These are phyloP conservation scores for Epirrhoe tristata DNA, from an alignment of 2,888 invertebrate species.

Conservation along the genomic window DNA sequence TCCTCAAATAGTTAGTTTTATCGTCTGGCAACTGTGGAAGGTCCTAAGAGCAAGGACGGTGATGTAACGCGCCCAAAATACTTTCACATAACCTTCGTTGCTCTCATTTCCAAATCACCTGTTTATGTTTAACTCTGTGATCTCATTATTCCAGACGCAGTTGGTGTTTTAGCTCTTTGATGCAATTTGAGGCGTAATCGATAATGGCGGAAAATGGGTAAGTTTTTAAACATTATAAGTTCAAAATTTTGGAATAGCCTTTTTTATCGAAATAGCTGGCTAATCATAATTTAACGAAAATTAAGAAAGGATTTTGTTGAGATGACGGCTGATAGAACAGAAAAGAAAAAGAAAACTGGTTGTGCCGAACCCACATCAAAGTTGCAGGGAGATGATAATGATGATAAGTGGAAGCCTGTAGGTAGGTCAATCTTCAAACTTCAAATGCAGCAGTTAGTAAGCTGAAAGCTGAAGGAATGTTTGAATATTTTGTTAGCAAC, in stretches of 20 bases:
- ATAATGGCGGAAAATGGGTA: constrained; percentile 78
- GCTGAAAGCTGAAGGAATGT: neutral
- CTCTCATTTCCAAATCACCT: constrained; percentile 37
- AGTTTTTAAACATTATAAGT: constrained; percentile 49
- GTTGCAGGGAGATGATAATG: too few relatives aligned
- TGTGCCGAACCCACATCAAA: too few relatives aligned
- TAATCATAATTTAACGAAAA: too few relatives aligned
- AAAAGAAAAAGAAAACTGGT: too few relatives aligned
- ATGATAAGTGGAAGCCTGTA: too few relatives aligned
- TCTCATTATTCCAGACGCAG: constrained; percentile 41
- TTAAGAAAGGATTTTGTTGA: too few relatives aligned
- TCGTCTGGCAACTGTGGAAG: constrained; percentile 1
- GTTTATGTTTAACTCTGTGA: constrained; percentile 35
- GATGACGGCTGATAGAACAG: too few relatives aligned
- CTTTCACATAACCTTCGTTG: constrained; percentile 37
- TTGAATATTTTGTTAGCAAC: constrained; percentile 22
- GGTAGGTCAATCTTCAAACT: neutral
- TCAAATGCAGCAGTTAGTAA: neutral
- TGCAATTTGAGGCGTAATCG: constrained; percentile 42
- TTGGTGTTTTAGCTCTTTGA: constrained; percentile 43
- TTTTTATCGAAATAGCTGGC: too few relatives aligned
- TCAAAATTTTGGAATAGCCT: too few relatives aligned
- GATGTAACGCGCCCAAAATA: constrained; percentile 42
- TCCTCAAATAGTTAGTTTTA: neutral
- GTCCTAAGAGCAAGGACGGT: constrained; percentile 37